These are phyloP conservation scores for Sorex fumeus DNA, from an alignment of 2,113 vertebrate species.

Conservation along the genomic window DNA sequence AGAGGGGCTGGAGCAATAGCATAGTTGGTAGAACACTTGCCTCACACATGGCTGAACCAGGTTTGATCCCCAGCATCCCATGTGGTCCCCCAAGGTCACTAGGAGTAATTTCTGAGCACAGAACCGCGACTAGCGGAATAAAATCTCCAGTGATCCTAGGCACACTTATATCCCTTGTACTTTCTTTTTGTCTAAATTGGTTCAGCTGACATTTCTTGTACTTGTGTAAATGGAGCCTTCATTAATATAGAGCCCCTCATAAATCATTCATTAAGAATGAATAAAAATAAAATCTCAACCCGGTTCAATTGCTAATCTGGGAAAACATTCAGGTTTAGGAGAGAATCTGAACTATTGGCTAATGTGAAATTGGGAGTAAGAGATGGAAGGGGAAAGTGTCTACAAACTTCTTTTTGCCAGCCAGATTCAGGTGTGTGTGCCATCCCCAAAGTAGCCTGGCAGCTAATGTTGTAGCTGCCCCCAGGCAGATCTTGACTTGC, in stretches of 20 bases:
- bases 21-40: too few species aligned
- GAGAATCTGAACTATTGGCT: not conserved
- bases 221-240: not conserved
- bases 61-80: too few species aligned
- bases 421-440: not conserved
- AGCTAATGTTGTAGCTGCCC: fast-evolving
- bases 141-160: not conserved
- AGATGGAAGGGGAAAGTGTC: not conserved
- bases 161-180: not conserved
- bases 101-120: too few species aligned
- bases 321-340: not conserved
- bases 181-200: not conserved
- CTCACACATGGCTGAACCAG: too few species aligned
- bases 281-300: not conserved
- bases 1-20: not conserved
- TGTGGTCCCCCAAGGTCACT: too few species aligned
- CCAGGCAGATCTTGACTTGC: not conserved
- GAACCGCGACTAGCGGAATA: too few species aligned
- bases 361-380: not conserved
- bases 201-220: conserved; percentile 21
- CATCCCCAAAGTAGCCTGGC: not conserved
- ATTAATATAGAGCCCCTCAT: not conserved
- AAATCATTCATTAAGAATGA: not conserved
- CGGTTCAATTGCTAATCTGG: not conserved
- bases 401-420: fast-evolving